Conservation (phyloP, 2,113 vertebrate genomes). For the Pollachius pollachius region DNA sequence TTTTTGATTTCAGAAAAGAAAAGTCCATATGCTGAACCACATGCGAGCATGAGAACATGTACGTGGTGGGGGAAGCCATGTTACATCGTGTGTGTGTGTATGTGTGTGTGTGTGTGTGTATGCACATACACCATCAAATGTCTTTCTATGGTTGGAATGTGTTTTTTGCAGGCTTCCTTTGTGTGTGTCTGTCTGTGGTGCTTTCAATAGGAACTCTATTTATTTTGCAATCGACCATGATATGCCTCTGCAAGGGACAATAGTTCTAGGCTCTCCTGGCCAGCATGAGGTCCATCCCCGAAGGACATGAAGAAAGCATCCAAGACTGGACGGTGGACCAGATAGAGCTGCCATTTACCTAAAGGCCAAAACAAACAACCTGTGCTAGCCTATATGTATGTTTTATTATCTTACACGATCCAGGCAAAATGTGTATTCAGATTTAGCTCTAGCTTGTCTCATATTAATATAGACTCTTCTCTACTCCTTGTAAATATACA, state of each 20-base stretch:
- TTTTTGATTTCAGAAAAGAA: slow-evolving; percentile 23
- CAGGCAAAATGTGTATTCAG: too few species aligned
- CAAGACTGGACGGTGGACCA: too few species aligned
- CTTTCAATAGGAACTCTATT: too few species aligned
- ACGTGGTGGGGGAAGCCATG: background rate
- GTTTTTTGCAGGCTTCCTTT: background rate
- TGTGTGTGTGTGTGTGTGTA: slow-evolving; percentile 11
- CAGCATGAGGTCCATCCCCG: too few species aligned
- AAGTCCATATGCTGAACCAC: slow-evolving; percentile 12
- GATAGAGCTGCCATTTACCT: too few species aligned
- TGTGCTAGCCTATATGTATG: too few species aligned
- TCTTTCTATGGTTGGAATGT: slow-evolving; percentile 4
- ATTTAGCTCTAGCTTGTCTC: background rate
- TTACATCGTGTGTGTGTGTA: background rate
- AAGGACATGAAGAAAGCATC: too few species aligned
- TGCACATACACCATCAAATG: slow-evolving; percentile 2
- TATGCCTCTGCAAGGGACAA: background rate
- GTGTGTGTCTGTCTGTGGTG: background rate
- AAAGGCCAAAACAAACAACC: too few species aligned
- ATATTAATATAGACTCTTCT: slow-evolving; percentile 7
- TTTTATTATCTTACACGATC: too few species aligned
- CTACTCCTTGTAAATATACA: slow-evolving; percentile 17
- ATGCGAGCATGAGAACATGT: slow-evolving; percentile 8
- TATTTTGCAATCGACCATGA: too few species aligned
- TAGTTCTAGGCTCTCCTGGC: background rate